Conservation (phyloP, 1,140 invertebrate genomes). For the Steinernema khuongi region DNA sequence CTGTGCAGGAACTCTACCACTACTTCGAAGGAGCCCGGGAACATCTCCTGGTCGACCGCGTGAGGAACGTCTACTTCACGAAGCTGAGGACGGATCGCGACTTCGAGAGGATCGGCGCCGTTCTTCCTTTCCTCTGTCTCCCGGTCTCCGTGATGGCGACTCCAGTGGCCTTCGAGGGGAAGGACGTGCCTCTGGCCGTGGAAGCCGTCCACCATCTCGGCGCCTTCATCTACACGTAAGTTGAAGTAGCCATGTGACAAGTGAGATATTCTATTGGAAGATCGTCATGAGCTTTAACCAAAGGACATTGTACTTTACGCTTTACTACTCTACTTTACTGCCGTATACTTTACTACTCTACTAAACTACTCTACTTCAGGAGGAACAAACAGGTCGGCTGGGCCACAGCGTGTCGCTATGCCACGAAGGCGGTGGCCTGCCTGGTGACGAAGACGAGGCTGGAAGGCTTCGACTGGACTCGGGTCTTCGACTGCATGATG, state of each 20-base stretch:
- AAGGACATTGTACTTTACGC: too few species aligned
- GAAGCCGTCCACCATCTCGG: not conserved
- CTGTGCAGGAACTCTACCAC: not conserved
- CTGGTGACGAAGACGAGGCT: not conserved
- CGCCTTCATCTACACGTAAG: not conserved
- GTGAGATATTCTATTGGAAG: too few species aligned
- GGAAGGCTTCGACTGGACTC: conserved; percentile 10
- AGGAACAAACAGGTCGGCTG: conserved; percentile 21
- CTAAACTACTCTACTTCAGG: not conserved
- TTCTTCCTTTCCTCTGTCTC: not conserved
- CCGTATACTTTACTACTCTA: conserved; percentile 6
- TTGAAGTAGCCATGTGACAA: not conserved
- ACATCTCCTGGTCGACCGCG: not conserved
- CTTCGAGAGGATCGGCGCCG: not conserved
- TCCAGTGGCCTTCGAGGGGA: not conserved
- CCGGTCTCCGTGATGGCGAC: not conserved
- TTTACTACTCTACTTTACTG: too few species aligned
- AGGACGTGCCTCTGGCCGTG: not conserved
- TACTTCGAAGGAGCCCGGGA: not conserved
- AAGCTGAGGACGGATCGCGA: conserved; percentile 85
- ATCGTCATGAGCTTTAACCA: too few species aligned
- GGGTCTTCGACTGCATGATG: conserved; percentile 11
- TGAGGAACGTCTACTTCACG: conserved; percentile 88
- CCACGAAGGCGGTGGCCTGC: conserved; percentile 9
- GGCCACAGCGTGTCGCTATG: conserved; percentile 16